These are phyloP conservation scores for Clitarchus hookeri DNA, from an alignment of 2,888 invertebrate genomes.

Conservation along the genomic window DNA sequence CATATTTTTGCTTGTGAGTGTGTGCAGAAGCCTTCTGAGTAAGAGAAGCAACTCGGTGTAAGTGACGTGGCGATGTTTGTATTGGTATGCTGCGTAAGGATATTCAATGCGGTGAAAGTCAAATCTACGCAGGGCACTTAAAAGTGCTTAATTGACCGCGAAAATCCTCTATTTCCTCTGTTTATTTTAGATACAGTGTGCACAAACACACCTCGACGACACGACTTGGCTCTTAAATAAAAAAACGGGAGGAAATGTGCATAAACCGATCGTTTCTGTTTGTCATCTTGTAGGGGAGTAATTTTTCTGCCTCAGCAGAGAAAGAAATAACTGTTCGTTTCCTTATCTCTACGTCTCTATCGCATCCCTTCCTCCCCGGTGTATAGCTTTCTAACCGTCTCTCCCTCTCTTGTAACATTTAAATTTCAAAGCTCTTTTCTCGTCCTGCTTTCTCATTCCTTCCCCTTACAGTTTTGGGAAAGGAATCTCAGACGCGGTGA, in stretches of 20 bases:
- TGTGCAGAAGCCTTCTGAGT: no score
- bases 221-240: neutral
- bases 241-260: neutral
- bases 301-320: conserved; percentile 17
- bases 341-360: conserved; percentile 2
- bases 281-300: conserved; percentile 14
- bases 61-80: no score
- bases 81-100: no score
- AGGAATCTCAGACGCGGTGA: neutral
- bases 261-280: conserved; percentile 14
- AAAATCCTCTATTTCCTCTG: no score
- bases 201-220: neutral
- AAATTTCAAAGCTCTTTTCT: neutral
- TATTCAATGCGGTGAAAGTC: no score
- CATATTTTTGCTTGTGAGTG: no score
- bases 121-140: no score
- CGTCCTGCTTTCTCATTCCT: conserved; percentile 4
- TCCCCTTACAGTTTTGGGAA: neutral
- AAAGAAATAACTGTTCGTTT: conserved; percentile 17
- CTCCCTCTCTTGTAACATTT: neutral
- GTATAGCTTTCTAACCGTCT: neutral
- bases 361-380: neutral
- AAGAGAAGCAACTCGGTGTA: no score
- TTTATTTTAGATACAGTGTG: neutral
- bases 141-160: no score